A percentile compares a stretch with the other conserved stretches of the same genome.
phyloP scores from a whole-genome alignment of 2,113 vertebrate genomes.

The Micronycteris hirsuta region DNA sequence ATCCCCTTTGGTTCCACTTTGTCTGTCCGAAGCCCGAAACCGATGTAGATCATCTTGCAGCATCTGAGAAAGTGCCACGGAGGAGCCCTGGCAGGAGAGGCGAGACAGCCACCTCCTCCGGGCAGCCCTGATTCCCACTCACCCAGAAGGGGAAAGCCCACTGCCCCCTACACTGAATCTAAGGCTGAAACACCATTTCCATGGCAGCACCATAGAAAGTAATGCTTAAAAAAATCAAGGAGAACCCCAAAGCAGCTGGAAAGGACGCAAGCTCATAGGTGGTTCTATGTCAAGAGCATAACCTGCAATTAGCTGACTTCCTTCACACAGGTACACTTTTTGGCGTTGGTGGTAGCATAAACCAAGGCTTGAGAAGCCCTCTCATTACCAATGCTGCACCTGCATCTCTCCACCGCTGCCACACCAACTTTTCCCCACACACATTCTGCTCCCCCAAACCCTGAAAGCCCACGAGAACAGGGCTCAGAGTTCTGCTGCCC shows the following conservation, averaged over 20 bases:
- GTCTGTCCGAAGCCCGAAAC: constrained; percentile 22
- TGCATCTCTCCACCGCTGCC: rapidly evolving
- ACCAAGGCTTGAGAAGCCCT: neutral
- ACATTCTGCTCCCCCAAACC: neutral
- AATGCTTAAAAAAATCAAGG: neutral
- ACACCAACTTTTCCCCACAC: neutral
- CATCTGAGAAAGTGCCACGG: neutral
- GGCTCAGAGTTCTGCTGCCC: neutral
- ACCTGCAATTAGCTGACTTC: neutral
- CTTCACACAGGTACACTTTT: rapidly evolving
- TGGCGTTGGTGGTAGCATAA: rapidly evolving
- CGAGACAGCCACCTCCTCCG: too few relatives aligned
- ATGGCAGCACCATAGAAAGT: rapidly evolving
- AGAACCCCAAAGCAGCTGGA: neutral
- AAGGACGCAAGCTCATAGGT: neutral
- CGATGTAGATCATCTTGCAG: neutral
- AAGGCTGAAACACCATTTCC: neutral
- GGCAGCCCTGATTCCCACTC: neutral
- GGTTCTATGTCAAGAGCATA: neutral
- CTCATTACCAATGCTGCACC: rapidly evolving
- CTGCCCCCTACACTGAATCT: rapidly evolving
- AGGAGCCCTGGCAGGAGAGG: neutral
- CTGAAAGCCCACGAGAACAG: neutral
- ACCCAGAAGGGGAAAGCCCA: neutral
- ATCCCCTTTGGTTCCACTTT: constrained; percentile 45